These are phyloP conservation scores for Cecropterus lyciades DNA, from an alignment of 1,140 invertebrate species.

Conservation along the genomic window DNA sequence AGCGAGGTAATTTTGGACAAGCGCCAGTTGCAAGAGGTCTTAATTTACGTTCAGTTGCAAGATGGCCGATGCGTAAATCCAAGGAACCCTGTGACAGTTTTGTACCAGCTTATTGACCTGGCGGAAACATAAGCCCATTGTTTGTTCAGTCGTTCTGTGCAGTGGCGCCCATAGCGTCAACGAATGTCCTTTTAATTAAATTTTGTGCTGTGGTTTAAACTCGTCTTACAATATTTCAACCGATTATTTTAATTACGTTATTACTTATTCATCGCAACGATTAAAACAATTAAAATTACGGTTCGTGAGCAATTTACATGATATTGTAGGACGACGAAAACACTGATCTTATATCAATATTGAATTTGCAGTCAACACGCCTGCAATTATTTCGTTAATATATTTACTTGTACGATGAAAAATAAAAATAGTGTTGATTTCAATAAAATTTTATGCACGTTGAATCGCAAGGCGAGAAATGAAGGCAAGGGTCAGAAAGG, in stretches of 20 bases:
- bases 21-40: constrained; percentile 45
- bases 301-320: no score
- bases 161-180: constrained; percentile 33
- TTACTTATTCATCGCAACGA: no score
- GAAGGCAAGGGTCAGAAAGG: constrained; percentile 32
- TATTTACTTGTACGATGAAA: no score
- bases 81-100: constrained; percentile 36
- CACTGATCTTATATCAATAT: no score
- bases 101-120: constrained; percentile 44
- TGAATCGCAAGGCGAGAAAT: constrained; percentile 22
- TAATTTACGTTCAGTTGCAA: constrained; percentile 37
- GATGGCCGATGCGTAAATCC: constrained; percentile 47
- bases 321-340: no score
- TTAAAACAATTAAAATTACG: no score
- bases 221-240: not conserved
- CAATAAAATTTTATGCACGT: not conserved
- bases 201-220: not conserved
- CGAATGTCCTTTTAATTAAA: constrained; percentile 46
- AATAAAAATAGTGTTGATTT: not conserved
- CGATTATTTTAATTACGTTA: no score
- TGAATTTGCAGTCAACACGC: no score
- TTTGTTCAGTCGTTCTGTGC: constrained; percentile 58
- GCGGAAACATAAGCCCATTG: constrained; percentile 71
- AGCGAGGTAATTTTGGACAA: constrained; percentile 44
- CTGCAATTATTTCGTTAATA: no score